phyloP scores from a whole-genome alignment of 2,888 invertebrate genomes.

The Mystacides longicornis region DNA sequence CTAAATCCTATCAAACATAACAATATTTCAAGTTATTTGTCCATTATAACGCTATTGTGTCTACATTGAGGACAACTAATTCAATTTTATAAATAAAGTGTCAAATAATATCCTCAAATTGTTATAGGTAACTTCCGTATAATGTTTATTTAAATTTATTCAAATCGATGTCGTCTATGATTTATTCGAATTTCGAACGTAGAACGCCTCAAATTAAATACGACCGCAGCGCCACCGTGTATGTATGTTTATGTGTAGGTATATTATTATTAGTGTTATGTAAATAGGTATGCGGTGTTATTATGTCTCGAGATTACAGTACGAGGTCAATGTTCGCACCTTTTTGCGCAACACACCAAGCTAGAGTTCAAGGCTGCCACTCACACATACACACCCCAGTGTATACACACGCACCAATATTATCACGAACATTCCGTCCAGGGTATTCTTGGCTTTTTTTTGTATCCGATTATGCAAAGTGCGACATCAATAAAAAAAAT shows the following conservation, averaged over 20 bases:
- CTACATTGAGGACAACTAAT: no score
- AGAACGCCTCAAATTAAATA: background rate
- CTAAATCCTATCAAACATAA: no score
- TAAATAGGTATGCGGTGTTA: background rate
- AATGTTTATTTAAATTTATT: background rate
- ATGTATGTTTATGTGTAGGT: background rate
- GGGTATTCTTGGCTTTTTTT: no score
- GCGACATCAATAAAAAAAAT: no score
- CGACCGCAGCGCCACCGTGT: no score
- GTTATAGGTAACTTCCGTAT: background rate
- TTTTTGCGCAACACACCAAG: constrained; percentile 3
- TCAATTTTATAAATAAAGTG: no score
- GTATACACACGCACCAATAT: background rate
- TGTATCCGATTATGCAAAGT: no score
- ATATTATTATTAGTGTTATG: background rate
- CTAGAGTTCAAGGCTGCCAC: constrained; percentile 5
- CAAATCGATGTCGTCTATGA: background rate
- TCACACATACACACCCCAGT: background rate
- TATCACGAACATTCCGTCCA: no score
- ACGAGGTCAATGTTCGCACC: constrained; percentile 7
- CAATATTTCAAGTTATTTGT: no score
- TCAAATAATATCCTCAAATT: no score
- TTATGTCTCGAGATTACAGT: background rate
- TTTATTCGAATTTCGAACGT: background rate
- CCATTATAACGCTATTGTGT: no score